Percentiles rank a stretch among this genome's conserved stretches.
These are phyloP conservation scores for Leguminivora glycinivorella DNA, from an alignment of 1,140 invertebrate species.

Conservation along the genomic window DNA sequence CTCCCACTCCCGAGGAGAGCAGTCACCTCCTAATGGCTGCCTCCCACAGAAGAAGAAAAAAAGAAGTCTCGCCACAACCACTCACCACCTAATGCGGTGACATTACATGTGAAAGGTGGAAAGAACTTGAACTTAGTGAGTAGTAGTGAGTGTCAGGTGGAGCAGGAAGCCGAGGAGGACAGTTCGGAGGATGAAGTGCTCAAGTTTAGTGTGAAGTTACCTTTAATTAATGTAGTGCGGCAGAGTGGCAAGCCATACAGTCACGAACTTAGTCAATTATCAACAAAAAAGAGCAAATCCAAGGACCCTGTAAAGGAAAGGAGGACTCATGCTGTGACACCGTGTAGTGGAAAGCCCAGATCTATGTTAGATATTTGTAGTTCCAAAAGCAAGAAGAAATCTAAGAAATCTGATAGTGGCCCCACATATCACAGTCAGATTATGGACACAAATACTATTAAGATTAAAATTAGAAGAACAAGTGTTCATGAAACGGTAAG, in stretches of 20 bases:
- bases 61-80: conserved; percentile 62
- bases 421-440: conserved; percentile 77
- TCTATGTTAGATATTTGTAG: conserved; percentile 74
- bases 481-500: conserved; percentile 65
- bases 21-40: conserved; percentile 62
- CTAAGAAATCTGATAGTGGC: conserved; percentile 68
- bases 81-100: conserved; percentile 57
- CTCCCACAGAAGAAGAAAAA: conserved; percentile 63
- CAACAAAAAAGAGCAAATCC: conserved; percentile 68
- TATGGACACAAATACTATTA: conserved; percentile 72
- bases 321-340: conserved; percentile 69
- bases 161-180: conserved; percentile 54
- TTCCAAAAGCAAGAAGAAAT: conserved; percentile 75
- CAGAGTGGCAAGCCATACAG: conserved; percentile 77
- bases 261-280: conserved; percentile 79
- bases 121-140: conserved; percentile 77
- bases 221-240: conserved; percentile 60
- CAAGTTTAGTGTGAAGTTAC: conserved; percentile 72
- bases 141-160: conserved; percentile 70
- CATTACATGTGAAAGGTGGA: conserved; percentile 70
- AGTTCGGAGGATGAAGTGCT: conserved; percentile 75
- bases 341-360: conserved; percentile 76
- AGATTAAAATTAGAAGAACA: conserved; percentile 75
- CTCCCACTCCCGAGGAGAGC: conserved; percentile 39
- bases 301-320: conserved; percentile 65